Conservation (phyloP, 2,113 vertebrate genomes). For the Istiophorus platypterus region DNA sequence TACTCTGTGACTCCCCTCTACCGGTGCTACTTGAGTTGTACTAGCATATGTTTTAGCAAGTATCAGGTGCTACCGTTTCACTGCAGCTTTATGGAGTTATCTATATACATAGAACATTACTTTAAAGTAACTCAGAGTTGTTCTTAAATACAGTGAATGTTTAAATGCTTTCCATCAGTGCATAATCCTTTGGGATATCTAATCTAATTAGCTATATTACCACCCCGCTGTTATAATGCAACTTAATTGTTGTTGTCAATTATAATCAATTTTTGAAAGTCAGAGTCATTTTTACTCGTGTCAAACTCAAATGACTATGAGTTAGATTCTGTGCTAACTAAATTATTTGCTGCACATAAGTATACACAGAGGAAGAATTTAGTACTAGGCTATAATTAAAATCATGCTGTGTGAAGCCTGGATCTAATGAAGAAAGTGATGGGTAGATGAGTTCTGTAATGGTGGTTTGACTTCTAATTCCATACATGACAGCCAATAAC, state of each 20-base stretch:
- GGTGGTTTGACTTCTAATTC: slow-evolving; percentile 37
- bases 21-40: too few species aligned
- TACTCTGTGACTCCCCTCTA: too few species aligned
- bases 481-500: slow-evolving; percentile 38
- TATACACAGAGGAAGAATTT: slow-evolving; percentile 35
- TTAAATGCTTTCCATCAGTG: too few species aligned
- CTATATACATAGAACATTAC: too few species aligned
- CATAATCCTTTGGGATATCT: not conserved
- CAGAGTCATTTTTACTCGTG: not conserved
- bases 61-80: too few species aligned
- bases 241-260: slow-evolving; percentile 25
- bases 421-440: slow-evolving; percentile 36
- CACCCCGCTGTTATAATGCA: not conserved
- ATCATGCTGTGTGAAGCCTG: slow-evolving; percentile 20
- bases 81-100: too few species aligned
- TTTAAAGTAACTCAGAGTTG: too few species aligned
- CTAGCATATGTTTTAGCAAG: too few species aligned
- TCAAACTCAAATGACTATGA: slow-evolving; percentile 14
- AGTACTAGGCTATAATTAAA: slow-evolving; percentile 42
- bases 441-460: slow-evolving; percentile 44
- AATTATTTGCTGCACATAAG: slow-evolving; percentile 27
- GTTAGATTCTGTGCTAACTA: slow-evolving; percentile 10
- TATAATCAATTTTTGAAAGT: slow-evolving; percentile 25
- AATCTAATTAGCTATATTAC: slow-evolving; percentile 12
- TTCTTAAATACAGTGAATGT: too few species aligned